These are phyloP conservation scores for Zophobas morio DNA, from an alignment of 1,140 invertebrate species.

Conservation along the genomic window DNA sequence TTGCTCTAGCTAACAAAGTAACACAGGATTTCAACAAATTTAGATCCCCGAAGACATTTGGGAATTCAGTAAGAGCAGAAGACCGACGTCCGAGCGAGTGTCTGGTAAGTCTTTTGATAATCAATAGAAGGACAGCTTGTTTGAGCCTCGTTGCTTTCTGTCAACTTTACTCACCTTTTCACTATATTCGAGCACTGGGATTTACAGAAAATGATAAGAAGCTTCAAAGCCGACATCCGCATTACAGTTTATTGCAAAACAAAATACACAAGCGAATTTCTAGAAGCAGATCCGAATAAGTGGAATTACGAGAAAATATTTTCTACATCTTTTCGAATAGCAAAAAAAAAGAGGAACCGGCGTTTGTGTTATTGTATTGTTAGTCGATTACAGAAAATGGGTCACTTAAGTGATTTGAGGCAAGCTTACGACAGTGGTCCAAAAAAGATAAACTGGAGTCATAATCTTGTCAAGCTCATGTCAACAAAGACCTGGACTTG, in stretches of 20 bases:
- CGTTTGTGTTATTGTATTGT: too few relatives aligned
- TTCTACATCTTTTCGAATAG: background rate
- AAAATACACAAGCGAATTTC: conserved; percentile 12
- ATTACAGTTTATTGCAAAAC: conserved; percentile 33
- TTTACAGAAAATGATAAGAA: conserved; percentile 34
- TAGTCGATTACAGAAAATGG: background rate
- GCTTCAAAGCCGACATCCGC: conserved; percentile 37
- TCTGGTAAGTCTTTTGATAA: conserved; percentile 12
- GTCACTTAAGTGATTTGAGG: background rate
- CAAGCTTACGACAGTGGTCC: conserved; percentile 1
- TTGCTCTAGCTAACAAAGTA: background rate
- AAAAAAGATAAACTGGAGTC: conserved; percentile 22
- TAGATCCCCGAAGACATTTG: background rate
- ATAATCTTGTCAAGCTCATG: conserved; percentile 34
- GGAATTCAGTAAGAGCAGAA: background rate
- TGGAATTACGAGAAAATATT: conserved; percentile 27
- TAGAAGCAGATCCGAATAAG: background rate
- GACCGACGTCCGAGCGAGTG: background rate
- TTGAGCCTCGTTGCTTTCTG: conserved; percentile 37
- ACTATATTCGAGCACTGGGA: conserved; percentile 24
- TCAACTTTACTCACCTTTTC: conserved; percentile 36
- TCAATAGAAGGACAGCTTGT: conserved; percentile 38
- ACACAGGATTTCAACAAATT: background rate
- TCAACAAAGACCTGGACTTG: conserved; percentile 30
- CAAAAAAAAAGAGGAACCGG: background rate